Evolutionary conservation across 2,888 invertebrate species (phyloP), one percentile per base, ranked within the genome.

Genomic region (Amphimallon solstitiale): DNA sequence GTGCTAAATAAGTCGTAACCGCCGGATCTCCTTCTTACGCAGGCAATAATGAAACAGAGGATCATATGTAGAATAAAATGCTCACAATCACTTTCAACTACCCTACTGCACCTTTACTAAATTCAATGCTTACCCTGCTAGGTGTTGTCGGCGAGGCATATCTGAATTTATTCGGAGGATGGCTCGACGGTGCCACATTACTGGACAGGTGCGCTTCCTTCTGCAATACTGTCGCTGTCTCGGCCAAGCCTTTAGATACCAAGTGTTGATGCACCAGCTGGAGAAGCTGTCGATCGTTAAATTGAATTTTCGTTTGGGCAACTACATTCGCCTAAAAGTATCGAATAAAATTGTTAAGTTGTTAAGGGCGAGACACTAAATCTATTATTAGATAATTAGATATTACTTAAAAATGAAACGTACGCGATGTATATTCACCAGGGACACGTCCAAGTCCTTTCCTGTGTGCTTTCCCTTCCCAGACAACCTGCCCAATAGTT

Each of bases 271-370:
- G 90, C 49, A 99, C 96, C 9, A 99, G 84, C 80, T 96, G 94
- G 72, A 96, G 88, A 35, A 99, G 84, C 81, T 99, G 97, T 46
- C 92, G 90, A 80, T 96, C 95, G 82, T 97, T 95, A 85, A 94
- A 99, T 77, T 92, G 92, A 67, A 99, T 98, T 70, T 93, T 90
- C 0, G 98, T 98, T 82, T 97, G 96, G 0, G 97, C 97, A 0
- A 98, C 96, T 46, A 98, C 94, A 82, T 95, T 95, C 0, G 97
- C 93, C 90, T 90, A 78, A 1, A 77, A 78, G 68, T 69, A 68
- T 66, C 68, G 37, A 70, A 21, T 15, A 14, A 48, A 23, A 46
- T 4, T 14, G 14, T 21, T 37, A 56, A 56, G n/a, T 37, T 19
- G n/a, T n/a, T n/a, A n/a, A n/a, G n/a, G n/a, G n/a, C n/a, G n/a